phyloP scores from a whole-genome alignment of 2,888 invertebrate genomes.

The Callinectes sapidus region DNA sequence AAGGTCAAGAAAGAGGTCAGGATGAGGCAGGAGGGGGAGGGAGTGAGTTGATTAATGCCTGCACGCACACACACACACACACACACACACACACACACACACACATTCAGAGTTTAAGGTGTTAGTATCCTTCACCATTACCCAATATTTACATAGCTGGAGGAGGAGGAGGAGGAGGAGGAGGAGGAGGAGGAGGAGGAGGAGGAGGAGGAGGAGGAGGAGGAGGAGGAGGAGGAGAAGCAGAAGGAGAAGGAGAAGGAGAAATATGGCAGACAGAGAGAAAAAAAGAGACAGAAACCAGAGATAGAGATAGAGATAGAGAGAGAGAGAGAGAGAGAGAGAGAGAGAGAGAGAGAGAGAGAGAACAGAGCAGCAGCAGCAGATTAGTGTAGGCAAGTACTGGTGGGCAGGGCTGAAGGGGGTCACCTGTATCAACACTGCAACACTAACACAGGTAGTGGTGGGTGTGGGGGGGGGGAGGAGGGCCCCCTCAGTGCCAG shows the following conservation, averaged over 20 bases:
- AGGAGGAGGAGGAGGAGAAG: background rate
- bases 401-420: constrained; percentile 12
- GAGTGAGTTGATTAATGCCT: background rate
- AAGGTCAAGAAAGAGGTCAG: background rate
- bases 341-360: background rate
- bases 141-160: background rate
- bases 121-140: background rate
- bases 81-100: constrained; percentile 21
- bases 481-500: constrained; percentile 56
- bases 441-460: background rate
- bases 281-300: background rate
- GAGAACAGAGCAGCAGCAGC: background rate
- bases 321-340: background rate
- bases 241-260: background rate
- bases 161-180: background rate
- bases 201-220: background rate
- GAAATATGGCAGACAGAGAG: background rate
- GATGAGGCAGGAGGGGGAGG: background rate
- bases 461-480: background rate
- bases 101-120: background rate
- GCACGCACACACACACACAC: background rate
- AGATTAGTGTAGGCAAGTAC: background rate
- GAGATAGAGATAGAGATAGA: constrained; percentile 6
- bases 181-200: background rate
- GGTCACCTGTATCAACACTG: constrained; percentile 63